Percentiles rank a stretch among this genome's conserved stretches.
Evolutionary conservation across 2,888 invertebrate genomes (phyloP).

Genomic region (Netelia inedita): DNA sequence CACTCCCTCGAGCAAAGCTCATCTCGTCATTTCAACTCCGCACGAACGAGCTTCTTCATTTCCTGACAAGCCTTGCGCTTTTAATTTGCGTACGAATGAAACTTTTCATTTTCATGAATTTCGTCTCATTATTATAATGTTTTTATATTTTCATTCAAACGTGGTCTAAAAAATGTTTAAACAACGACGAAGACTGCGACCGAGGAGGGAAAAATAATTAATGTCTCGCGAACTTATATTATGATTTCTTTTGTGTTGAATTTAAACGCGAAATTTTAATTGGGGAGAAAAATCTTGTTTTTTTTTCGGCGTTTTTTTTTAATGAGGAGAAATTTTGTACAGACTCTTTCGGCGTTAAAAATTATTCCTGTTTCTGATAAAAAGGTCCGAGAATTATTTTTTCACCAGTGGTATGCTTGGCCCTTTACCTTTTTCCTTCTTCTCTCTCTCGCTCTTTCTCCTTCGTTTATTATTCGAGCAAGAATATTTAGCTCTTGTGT

Average conservation of each 20-base stretch:
- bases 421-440: slow-evolving; percentile 18
- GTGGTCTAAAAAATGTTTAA: too few species aligned
- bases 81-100: slow-evolving; percentile 11
- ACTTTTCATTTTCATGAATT: background rate
- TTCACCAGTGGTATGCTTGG: slow-evolving; percentile 27
- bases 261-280: background rate
- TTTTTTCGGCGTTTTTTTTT: background rate
- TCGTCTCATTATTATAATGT: background rate
- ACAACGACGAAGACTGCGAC: too few species aligned
- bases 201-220: too few species aligned
- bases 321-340: background rate
- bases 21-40: slow-evolving; percentile 32
- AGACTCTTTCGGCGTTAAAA: background rate
- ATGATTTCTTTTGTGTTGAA: background rate
- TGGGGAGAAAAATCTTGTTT: background rate
- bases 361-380: slow-evolving; percentile 7
- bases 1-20: slow-evolving; percentile 7
- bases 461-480: slow-evolving; percentile 52
- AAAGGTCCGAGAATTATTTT: slow-evolving; percentile 16
- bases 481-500: slow-evolving; percentile 55
- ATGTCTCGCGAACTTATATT: too few species aligned
- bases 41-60: slow-evolving; percentile 44
- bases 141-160: background rate
- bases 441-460: slow-evolving; percentile 12
- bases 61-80: slow-evolving; percentile 40